Evolutionary conservation across 2,113 vertebrate genomes (phyloP).

Genomic region (Isichthys henryi): DNA sequence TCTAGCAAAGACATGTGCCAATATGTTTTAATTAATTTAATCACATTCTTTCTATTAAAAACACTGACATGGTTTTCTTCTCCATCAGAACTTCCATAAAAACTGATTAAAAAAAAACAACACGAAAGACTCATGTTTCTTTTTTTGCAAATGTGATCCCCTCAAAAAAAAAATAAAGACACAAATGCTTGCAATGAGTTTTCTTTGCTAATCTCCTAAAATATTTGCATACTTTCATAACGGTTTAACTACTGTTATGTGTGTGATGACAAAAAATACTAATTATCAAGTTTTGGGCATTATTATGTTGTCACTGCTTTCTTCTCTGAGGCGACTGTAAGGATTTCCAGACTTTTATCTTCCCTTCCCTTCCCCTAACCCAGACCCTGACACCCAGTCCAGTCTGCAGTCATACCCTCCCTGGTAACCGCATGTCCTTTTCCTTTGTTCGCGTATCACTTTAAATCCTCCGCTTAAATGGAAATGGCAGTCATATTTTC

Average conservation of each 20-base stretch:
- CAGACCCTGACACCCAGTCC: neutral
- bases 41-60: neutral
- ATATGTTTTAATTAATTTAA: neutral
- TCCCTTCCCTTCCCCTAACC: neutral
- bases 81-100: neutral
- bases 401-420: neutral
- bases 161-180: neutral
- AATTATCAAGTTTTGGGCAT: neutral
- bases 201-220: neutral
- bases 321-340: neutral
- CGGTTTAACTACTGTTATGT: neutral
- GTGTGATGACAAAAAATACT: neutral
- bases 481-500: neutral
- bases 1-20: neutral
- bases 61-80: neutral
- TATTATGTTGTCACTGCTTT: neutral
- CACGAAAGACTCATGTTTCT: neutral
- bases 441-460: neutral
- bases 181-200: neutral
- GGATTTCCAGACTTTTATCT: neutral
- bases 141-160: neutral
- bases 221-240: neutral
- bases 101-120: neutral
- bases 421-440: neutral
- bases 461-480: neutral